Conservation (phyloP, 1,140 invertebrate genomes). For the Caerostris extrusa region DNA sequence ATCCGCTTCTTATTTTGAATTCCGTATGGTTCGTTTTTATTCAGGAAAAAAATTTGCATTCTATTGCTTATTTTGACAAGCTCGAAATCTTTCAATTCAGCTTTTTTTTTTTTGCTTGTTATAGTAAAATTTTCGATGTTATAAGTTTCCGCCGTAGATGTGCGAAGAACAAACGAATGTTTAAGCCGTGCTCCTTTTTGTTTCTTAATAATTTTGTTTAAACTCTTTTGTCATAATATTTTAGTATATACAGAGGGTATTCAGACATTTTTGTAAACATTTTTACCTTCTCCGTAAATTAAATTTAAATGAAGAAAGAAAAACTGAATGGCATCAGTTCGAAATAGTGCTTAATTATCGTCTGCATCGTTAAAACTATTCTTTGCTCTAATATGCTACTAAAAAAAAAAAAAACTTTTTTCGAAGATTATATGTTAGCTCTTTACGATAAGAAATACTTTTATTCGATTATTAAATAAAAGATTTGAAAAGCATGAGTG, state of each 20-base stretch:
- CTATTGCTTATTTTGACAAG: constrained; percentile 69
- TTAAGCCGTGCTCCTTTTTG: background rate
- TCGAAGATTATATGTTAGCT: no score
- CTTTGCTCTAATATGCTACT: no score
- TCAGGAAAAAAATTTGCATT: constrained; percentile 59
- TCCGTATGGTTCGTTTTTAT: constrained; percentile 17
- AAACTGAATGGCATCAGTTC: no score
- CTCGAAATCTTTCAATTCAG: constrained; percentile 12
- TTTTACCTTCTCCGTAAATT: no score
- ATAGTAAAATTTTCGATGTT: constrained; percentile 36
- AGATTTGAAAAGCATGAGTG: no score
- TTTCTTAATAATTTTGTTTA: background rate
- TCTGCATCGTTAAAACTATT: no score
- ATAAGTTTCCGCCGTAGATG: background rate
- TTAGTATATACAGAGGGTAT: background rate
- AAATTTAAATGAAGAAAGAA: no score
- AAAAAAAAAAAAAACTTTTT: no score
- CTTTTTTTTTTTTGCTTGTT: constrained; percentile 27
- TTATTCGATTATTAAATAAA: no score
- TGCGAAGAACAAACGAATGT: constrained; percentile 10
- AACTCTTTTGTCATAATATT: background rate
- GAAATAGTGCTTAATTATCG: no score
- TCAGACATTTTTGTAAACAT: background rate
- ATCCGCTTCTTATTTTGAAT: constrained; percentile 45
- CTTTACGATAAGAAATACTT: no score